Base-by-base conservation (phyloP, 1,140 invertebrate species). In the Platyura marginata region DNA sequence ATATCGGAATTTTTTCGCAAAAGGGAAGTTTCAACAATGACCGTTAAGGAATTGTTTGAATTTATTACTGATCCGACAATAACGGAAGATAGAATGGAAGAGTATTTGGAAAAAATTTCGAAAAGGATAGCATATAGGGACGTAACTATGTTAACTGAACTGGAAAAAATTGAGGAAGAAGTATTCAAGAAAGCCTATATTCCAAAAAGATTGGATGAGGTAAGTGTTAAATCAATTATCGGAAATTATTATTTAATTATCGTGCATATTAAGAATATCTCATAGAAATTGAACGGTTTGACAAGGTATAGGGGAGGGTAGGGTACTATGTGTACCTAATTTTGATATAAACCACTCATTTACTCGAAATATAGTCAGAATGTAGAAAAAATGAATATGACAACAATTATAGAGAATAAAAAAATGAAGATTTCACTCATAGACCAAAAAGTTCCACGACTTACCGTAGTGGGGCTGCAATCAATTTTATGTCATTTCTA, bases 131-230 rank as follows among this genome's bases (percentile, higher is more conserved):
- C 71, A 2, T 63, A 74, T 45, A 62, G 70, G 39, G 64, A 68
- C 46, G 67, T 71, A 47, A 65, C 72, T 40, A 68, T 77, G 41
- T 65, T 76, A 48, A 73, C 75, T 36, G 70, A 74, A 16, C 72
- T 81, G 44, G 73, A 84, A 48, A 64, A 83, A 64, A 70, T 87
- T 46, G 79, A 88, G 51, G 80, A 85, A 49, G 75, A 91, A 63
- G 86, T 96, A 22, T 98, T 98, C 62, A 92, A 94, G 56, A 77
- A 90, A 58, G 74, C 81, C 10, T 98, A 79, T 56, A 98, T 99
- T 61, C 94, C 95, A 18, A 81, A 94, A 62, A 81, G 81, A 47
- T 67, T 99, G n/a, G 80, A 78, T 50, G 82, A 98, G 68, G 88
- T 89, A 59, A 51, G 47, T 48, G 21, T 11, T 21, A 48, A 20